Base-by-base conservation (phyloP, 2,888 invertebrate genomes). In the Eupithecia abbreviata region DNA sequence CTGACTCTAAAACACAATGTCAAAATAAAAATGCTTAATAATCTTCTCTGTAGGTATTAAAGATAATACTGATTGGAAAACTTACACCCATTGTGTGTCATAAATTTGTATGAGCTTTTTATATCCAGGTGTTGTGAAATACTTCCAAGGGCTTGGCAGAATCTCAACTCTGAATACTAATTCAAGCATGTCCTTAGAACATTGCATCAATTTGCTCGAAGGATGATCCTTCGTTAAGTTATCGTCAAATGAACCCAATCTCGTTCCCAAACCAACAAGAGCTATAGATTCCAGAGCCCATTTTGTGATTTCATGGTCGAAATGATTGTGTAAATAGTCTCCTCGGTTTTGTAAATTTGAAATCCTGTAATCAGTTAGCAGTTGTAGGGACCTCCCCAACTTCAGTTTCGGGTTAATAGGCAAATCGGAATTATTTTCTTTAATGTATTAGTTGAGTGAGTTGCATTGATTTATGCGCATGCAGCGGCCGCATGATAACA, bases 271-370 rank as follows among this genome's bases (percentile, higher is more conserved):
- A 4, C 88, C 91, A 2, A 95, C 90, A 65, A 91, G 82, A 0
- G 89, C 91, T 7, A 93, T 83, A 0, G 95, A 96, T 90, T 97
- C 97, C 73, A 97, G 87, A 2, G 96, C 95, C 96, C 96, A 97
- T 86, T 96, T 96, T 55, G 95, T 95, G 41, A 96, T 87, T 89
- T 96, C 96, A 30, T 92, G 87, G 55, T 90, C 86, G 71, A 96
- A 95, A 83, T 96, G 88, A 3, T 87, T 78, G 71, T 89, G 80
- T 5, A 93, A 85, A 82, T 92, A 92, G 0, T 84, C 81, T 30
- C 85, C 82, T 12, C 88, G 85, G 69, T 91, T 85, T 80, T 89
- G 88, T 10, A 91, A 76, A 72, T 81, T 85, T 18, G 85, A 82
- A 67, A 95, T 86, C 79, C 95, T 95, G 80, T n/a, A 87, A 89